These are phyloP conservation scores for Oophaga pumilio DNA, from an alignment of 2,113 vertebrate species.

Conservation along the genomic window DNA sequence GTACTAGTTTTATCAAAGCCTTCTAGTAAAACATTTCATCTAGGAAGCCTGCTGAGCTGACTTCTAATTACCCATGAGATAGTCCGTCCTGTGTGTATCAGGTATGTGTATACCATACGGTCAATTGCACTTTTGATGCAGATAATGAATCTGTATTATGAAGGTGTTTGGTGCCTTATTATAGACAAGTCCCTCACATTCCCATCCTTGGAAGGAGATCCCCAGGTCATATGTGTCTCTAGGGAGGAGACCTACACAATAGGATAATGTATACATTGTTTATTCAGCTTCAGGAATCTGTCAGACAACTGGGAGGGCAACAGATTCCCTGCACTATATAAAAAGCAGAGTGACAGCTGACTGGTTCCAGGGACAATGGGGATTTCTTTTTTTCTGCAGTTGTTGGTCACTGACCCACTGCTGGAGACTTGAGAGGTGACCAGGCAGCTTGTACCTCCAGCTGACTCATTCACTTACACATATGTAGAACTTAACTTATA, in stretches of 20 bases:
- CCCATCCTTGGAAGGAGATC: background rate
- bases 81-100: no score
- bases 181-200: background rate
- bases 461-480: background rate
- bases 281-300: conserved; percentile 16
- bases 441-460: background rate
- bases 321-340: background rate
- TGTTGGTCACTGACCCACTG: background rate
- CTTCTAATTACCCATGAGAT: background rate
- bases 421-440: conserved; percentile 18
- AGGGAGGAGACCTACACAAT: background rate
- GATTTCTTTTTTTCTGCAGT: background rate
- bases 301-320: background rate
- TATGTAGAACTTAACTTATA: background rate
- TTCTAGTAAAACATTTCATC: no score
- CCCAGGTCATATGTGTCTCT: background rate
- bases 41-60: background rate
- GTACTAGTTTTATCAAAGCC: no score
- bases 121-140: background rate
- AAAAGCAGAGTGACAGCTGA: conserved; percentile 1
- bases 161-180: background rate
- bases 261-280: background rate
- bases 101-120: background rate
- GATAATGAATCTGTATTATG: background rate
- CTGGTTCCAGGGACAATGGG: background rate